Base-by-base conservation (phyloP, 2,888 invertebrate genomes). In the Ennomos quercinarius region DNA sequence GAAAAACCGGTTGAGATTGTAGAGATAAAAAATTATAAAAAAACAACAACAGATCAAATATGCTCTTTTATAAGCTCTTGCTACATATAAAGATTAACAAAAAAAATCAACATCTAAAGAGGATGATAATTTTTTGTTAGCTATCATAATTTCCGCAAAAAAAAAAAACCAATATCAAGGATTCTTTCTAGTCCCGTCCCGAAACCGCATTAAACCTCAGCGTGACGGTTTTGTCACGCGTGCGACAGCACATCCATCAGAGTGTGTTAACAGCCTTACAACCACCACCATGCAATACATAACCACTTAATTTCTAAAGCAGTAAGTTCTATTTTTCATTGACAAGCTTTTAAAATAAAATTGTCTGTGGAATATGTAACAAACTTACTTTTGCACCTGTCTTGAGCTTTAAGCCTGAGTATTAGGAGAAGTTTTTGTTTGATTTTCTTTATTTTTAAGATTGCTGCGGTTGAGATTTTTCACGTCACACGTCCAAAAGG, bases 211-310 rank as follows among this genome's bases (percentile, higher is more conserved):
- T 78, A 77, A 84, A 83, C 81, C 84, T 80, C 83, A 71, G 78
- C 83, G 83, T 84, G 89, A 89, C 88, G 84, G 75, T 72, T 74
- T 73, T 76, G 87, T 85, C 89, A 89, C 86, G 86, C 86, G 84
- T 86, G 82, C 70, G 81, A 82, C 83, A 71, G 77, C 73, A 84
- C 77, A 91, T 91, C 87, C 81, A 91, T 91, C 91, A 91, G 82
- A 66, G 81, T 80, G 81, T 84, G 87, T 81, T 82, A 82, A 85
- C 81, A 79, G 71, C 65, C 61, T 71, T 69, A 78, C 80, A 68
- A 77, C 63, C 0, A 48, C 54, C 47, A 10, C 4, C 2, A 1
- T 60, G 12, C 61, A 49, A 57, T 51, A 64, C 72, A 63, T 13
- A 4, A 0, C 10, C 48, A 65, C 68, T 64, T 69, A 78, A 76